Percentiles rank a stretch among this genome's conserved stretches.
phyloP scores from a whole-genome alignment of 2,797 vertebrate species.

The Mycteria americana region DNA sequence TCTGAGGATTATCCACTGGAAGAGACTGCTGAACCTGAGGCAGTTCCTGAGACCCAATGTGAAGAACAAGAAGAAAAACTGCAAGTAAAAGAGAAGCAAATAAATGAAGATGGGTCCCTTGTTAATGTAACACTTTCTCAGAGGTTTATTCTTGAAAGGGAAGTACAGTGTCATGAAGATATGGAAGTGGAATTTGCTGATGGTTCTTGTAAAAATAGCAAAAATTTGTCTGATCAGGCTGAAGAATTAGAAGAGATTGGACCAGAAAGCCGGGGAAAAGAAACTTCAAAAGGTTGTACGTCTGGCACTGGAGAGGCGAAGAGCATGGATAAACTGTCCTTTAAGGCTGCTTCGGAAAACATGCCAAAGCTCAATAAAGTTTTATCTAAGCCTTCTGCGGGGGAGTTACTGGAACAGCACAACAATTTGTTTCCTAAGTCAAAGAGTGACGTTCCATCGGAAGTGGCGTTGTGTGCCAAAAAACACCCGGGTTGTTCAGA shows the following conservation, averaged over 20 bases:
- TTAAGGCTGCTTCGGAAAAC: neutral
- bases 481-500: neutral
- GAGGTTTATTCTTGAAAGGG: slow-evolving; percentile 42
- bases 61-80: slow-evolving; percentile 53
- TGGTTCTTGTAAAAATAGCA: slow-evolving; percentile 39
- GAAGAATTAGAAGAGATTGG: slow-evolving; percentile 28
- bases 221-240: neutral
- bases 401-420: neutral
- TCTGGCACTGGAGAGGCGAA: slow-evolving; percentile 9
- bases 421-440: slow-evolving; percentile 26
- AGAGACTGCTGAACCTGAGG: slow-evolving; percentile 58
- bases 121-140: slow-evolving; percentile 74
- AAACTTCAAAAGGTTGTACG: slow-evolving; percentile 16
- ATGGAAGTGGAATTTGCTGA: slow-evolving; percentile 55
- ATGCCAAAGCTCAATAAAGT: slow-evolving; percentile 28
- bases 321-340: neutral
- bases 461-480: slow-evolving; percentile 7
- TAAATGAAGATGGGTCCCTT: slow-evolving; percentile 45
- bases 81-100: neutral
- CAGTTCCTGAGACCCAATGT: slow-evolving; percentile 71
- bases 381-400: slow-evolving; percentile 38
- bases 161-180: slow-evolving; percentile 45
- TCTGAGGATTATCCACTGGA: slow-evolving; percentile 44
- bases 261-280: slow-evolving; percentile 36
- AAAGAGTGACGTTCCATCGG: neutral